phyloP scores from a whole-genome alignment of 2,797 vertebrate genomes.

The Melanotaenia maccullochi region DNA sequence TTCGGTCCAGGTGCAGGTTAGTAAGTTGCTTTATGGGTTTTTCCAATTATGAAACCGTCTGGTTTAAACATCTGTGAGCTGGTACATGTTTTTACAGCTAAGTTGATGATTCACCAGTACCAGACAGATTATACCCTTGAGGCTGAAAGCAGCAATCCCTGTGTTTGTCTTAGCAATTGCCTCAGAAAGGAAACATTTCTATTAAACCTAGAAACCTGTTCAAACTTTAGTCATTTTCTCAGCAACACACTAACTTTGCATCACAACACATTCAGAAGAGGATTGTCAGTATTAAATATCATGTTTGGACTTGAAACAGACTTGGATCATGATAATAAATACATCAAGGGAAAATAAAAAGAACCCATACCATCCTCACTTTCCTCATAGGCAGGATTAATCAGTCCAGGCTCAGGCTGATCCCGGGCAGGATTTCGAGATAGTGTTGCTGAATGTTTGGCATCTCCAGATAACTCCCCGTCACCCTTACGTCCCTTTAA shows the following conservation, averaged over 20 bases:
- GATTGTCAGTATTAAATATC: background rate
- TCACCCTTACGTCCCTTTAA: conserved; percentile 83
- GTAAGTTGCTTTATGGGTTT: conserved; percentile 35
- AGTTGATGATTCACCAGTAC: conserved; percentile 66
- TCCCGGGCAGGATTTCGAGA: conserved; percentile 80
- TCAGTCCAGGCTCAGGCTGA: conserved; percentile 87
- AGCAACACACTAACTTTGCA: background rate
- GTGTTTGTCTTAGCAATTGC: conserved; percentile 25
- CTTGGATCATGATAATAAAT: background rate
- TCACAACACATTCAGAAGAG: background rate
- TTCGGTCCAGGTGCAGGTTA: conserved; percentile 25
- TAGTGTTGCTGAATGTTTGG: conserved; percentile 65
- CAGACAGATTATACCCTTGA: conserved; percentile 40
- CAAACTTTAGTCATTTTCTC: conserved; percentile 27
- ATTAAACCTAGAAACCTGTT: conserved; percentile 26
- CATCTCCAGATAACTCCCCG: conserved; percentile 75
- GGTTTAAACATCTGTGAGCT: conserved; percentile 41
- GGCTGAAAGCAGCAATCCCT: conserved; percentile 36
- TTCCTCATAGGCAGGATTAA: conserved; percentile 93
- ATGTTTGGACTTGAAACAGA: conserved; percentile 11
- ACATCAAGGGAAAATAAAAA: conserved; percentile 7
- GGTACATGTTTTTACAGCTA: conserved; percentile 44
- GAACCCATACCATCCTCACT: conserved; percentile 88
- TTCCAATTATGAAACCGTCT: conserved; percentile 30
- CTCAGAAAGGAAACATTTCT: conserved; percentile 50